Conservation (phyloP, 2,797 vertebrate species). For the Micropoecilia bifurca region DNA sequence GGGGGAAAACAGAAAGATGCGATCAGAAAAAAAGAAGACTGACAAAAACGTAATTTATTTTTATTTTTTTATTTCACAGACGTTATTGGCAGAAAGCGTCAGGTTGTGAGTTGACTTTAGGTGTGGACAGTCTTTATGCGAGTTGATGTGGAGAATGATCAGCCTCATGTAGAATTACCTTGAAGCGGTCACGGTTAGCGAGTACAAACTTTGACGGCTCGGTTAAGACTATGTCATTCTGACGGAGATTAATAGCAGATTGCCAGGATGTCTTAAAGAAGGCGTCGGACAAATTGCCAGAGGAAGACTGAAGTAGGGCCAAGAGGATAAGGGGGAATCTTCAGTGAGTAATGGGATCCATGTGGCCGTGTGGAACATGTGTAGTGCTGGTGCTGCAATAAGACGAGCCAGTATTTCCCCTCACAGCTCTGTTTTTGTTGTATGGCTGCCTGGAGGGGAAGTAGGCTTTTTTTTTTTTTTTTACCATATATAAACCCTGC, state of each 20-base stretch:
- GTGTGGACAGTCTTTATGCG: slow-evolving; percentile 32
- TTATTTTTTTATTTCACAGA: slow-evolving; percentile 15
- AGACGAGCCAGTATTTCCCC: slow-evolving; percentile 66
- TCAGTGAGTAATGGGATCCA: slow-evolving; percentile 73
- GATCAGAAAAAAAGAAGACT: slow-evolving; percentile 21
- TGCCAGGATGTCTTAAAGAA: slow-evolving; percentile 59
- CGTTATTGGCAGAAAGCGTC: slow-evolving; percentile 16
- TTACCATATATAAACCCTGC: slow-evolving; percentile 69
- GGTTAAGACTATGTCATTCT: slow-evolving; percentile 37
- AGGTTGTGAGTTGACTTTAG: slow-evolving; percentile 9
- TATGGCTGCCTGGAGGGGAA: slow-evolving; percentile 69
- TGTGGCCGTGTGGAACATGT: slow-evolving; percentile 74
- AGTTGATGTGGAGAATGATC: slow-evolving; percentile 28
- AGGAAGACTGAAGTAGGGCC: slow-evolving; percentile 45
- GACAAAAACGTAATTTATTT: background rate
- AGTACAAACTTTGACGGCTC: slow-evolving; percentile 25
- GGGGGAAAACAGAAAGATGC: background rate
- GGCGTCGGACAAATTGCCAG: slow-evolving; percentile 66
- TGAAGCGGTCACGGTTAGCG: slow-evolving; percentile 8
- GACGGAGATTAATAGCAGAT: slow-evolving; percentile 57
- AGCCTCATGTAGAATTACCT: slow-evolving; percentile 9
- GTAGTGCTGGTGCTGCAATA: slow-evolving; percentile 71
- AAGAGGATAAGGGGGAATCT: slow-evolving; percentile 33
- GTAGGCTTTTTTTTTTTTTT: slow-evolving; percentile 68
- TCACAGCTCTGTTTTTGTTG: slow-evolving; percentile 72